Conservation (phyloP, 2,113 vertebrate genomes). For the Channa maculata region DNA sequence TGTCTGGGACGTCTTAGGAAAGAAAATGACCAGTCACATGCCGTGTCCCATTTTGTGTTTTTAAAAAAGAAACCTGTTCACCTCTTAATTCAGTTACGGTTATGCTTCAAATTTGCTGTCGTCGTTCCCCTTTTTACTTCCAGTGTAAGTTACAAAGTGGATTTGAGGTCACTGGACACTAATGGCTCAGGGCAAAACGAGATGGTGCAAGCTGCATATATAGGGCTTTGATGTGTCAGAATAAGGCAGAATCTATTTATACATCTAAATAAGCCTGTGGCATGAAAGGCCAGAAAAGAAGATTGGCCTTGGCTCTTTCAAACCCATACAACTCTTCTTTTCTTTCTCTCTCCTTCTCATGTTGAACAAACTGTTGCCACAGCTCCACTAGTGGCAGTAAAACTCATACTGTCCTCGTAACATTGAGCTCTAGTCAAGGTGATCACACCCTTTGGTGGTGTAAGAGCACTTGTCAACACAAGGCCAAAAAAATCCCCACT, state of each 20-base stretch:
- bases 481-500: slow-evolving; percentile 48
- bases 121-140: slow-evolving; percentile 35
- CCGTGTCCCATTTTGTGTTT: slow-evolving; percentile 16
- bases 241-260: slow-evolving; percentile 64
- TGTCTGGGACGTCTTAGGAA: slow-evolving; percentile 36
- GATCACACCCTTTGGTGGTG: slow-evolving; percentile 68
- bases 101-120: slow-evolving; percentile 31
- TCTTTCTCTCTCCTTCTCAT: slow-evolving; percentile 17
- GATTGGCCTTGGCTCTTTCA: slow-evolving; percentile 55
- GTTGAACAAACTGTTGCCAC: slow-evolving; percentile 46
- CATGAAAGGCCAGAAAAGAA: slow-evolving; percentile 60
- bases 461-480: slow-evolving; percentile 66
- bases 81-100: slow-evolving; percentile 1
- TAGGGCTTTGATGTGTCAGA: slow-evolving; percentile 66
- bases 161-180: slow-evolving; percentile 43
- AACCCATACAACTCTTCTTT: slow-evolving; percentile 33
- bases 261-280: slow-evolving; percentile 52
- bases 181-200: slow-evolving; percentile 48
- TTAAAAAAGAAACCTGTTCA: slow-evolving; percentile 20
- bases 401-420: slow-evolving; percentile 52
- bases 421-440: slow-evolving; percentile 66
- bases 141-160: slow-evolving; percentile 32
- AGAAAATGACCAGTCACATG: slow-evolving; percentile 27
- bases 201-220: slow-evolving; percentile 60
- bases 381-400: slow-evolving; percentile 52